Conservation (phyloP, 2,797 vertebrate genomes). For the Myotis vivesi region DNA sequence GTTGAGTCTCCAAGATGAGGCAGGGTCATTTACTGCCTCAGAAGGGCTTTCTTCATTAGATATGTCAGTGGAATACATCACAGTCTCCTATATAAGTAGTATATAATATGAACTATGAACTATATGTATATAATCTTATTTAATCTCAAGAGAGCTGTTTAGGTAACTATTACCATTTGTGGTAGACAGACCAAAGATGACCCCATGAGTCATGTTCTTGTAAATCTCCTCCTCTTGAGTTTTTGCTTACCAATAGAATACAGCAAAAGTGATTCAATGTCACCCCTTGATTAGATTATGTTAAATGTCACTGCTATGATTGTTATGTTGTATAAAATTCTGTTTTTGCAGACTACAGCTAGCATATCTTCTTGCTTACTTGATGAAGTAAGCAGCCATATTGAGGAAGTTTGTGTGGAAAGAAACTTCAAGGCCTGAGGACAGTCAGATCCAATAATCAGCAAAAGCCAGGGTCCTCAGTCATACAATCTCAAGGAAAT, state of each 20-base stretch:
- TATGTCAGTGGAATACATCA: background rate
- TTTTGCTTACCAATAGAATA: background rate
- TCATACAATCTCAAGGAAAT: background rate
- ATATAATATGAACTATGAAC: background rate
- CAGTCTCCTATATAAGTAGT: background rate
- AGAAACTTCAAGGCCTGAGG: background rate
- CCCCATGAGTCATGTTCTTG: background rate
- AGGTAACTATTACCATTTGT: background rate
- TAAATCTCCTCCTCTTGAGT: background rate
- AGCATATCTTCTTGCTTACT: background rate
- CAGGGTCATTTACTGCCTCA: background rate
- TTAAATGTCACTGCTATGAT: background rate
- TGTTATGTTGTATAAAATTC: background rate
- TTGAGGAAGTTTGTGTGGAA: background rate
- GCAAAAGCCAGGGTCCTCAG: background rate
- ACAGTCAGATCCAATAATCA: background rate
- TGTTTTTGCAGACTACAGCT: background rate
- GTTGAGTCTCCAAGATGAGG: background rate
- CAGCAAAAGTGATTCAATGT: background rate
- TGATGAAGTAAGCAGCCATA: background rate
- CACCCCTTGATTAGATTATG: background rate
- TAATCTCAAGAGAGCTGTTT: background rate
- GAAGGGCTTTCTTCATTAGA: background rate
- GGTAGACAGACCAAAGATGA: background rate
- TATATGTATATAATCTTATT: background rate